phyloP scores from a whole-genome alignment of 2,888 invertebrate species.

The Osmoderma eremita region DNA sequence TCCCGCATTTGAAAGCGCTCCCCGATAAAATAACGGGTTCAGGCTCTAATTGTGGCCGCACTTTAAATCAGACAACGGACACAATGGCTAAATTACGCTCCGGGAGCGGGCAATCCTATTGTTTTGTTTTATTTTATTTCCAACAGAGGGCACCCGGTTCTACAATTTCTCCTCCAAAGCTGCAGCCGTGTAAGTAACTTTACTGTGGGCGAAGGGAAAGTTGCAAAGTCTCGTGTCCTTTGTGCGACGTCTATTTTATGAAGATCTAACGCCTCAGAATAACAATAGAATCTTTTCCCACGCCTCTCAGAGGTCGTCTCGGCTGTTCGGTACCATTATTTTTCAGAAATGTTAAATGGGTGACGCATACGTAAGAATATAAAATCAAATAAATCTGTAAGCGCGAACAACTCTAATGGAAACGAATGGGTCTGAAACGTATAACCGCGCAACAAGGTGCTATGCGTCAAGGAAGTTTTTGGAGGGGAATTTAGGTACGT shows the following conservation, averaged over 20 bases:
- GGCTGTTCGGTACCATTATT: no score
- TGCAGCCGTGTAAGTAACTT: neutral
- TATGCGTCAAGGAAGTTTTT: no score
- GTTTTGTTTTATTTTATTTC: conserved; percentile 5
- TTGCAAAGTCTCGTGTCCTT: neutral
- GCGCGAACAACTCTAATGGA: no score
- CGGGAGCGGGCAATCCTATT: neutral
- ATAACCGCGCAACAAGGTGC: no score
- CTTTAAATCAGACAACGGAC: conserved; percentile 6
- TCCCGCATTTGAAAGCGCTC: neutral
- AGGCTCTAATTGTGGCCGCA: conserved; percentile 7
- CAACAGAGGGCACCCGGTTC: neutral
- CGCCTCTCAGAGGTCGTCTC: no score
- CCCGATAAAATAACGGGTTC: conserved; percentile 5
- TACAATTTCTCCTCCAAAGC: neutral
- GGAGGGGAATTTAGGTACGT: no score
- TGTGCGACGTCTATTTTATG: conserved; percentile 6
- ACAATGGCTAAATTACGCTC: conserved; percentile 15
- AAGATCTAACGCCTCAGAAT: neutral
- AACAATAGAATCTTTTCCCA: conserved; percentile 2
- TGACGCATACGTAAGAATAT: no score
- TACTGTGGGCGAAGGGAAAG: neutral
- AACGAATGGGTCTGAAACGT: no score
- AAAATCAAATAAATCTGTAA: no score
- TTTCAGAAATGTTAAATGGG: no score